Conservation (phyloP, 2,797 vertebrate species). For the Buphagus erythrorhynchus region DNA sequence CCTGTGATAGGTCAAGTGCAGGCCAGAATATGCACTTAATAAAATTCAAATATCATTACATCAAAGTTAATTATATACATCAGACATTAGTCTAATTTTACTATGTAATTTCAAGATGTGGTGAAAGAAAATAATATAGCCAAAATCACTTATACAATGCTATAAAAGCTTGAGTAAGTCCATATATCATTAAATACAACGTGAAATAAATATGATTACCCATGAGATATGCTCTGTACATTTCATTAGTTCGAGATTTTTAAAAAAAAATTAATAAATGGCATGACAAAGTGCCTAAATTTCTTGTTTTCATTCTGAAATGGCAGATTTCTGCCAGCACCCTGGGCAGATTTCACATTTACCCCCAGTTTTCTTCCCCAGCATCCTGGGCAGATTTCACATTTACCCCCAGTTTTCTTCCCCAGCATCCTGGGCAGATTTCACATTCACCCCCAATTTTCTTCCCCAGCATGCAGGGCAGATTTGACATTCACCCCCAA, state of each 20-base stretch:
- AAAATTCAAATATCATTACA: constrained; percentile 30
- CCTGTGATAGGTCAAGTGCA: neutral
- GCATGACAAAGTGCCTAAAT: neutral
- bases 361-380: no score
- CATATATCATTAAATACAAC: neutral
- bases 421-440: no score
- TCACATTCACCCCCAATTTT: no score
- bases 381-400: no score
- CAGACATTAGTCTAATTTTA: constrained; percentile 15
- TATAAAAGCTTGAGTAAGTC: neutral
- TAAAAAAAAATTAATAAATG: neutral
- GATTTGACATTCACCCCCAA: neutral
- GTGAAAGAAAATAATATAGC: neutral
- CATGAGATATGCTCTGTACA: neutral
- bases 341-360: no score
- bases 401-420: no score
- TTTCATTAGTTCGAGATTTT: neutral
- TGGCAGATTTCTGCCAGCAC: no score
- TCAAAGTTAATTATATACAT: neutral
- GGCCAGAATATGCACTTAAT: neutral
- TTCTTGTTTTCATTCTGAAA: neutral
- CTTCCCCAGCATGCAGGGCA: neutral
- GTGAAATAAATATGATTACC: neutral
- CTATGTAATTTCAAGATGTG: neutral
- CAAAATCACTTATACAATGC: neutral